Conservation (phyloP, 1,140 invertebrate genomes). For the Drosophila nikananu region DNA sequence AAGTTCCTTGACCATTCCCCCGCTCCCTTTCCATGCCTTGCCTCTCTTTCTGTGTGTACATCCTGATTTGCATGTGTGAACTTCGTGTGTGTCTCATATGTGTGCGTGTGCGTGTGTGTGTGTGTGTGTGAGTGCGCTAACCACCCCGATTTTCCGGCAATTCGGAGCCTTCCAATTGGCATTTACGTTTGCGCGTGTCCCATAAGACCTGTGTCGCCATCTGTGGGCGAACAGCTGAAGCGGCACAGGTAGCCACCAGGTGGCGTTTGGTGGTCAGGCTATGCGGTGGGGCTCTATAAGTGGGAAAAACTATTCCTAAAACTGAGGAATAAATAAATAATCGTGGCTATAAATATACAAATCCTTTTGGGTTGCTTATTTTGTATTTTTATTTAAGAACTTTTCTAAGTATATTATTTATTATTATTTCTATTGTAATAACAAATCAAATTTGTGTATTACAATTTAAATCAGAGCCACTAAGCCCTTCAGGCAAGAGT, state of each 20-base stretch:
- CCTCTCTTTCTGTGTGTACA: slow-evolving; percentile 7
- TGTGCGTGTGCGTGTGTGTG: slow-evolving; percentile 23
- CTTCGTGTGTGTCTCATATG: not conserved
- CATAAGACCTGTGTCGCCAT: slow-evolving; percentile 69
- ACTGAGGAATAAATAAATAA: too few relatives aligned
- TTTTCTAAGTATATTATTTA: not conserved
- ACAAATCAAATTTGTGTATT: too few relatives aligned
- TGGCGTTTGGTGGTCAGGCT: slow-evolving; percentile 51
- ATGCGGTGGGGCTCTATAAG: not conserved
- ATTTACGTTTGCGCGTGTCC: slow-evolving; percentile 80
- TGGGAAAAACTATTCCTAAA: not conserved
- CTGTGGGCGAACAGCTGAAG: slow-evolving; percentile 43
- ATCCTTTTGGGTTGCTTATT: too few relatives aligned
- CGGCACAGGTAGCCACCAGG: slow-evolving; percentile 35
- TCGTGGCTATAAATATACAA: too few relatives aligned
- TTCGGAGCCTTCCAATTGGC: slow-evolving; percentile 74
- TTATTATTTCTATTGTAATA: too few relatives aligned
- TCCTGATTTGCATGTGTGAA: slow-evolving; percentile 23
- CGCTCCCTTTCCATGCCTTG: slow-evolving; percentile 6
- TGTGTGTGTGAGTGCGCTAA: slow-evolving; percentile 21
- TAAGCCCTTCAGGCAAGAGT: too few relatives aligned
- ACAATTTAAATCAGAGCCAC: too few relatives aligned
- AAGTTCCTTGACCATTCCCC: slow-evolving; percentile 43
- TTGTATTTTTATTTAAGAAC: not conserved
- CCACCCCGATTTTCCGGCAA: slow-evolving; percentile 60